A percentile compares a stretch with the other conserved stretches of the same genome.
These are phyloP conservation scores for Yponomeuta malinellus DNA, from an alignment of 2,888 invertebrate genomes.

Conservation along the genomic window DNA sequence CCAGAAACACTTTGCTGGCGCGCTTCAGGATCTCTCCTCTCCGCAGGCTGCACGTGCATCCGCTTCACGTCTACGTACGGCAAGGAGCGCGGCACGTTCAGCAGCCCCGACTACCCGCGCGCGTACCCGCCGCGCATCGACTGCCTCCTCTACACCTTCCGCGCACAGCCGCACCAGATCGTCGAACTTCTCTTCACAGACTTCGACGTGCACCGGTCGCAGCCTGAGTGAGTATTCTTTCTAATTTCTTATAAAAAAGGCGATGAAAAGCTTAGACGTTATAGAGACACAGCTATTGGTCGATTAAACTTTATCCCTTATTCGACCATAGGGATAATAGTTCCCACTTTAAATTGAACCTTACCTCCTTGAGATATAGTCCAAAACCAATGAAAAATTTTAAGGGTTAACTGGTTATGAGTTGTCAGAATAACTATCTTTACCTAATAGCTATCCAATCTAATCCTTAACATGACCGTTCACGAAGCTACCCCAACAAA, in stretches of 20 bases:
- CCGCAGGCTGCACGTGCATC: conserved; percentile 87
- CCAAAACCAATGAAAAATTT: too few species aligned
- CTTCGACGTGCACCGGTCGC: conserved; percentile 83
- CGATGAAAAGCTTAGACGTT: too few species aligned
- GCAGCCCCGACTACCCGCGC: conserved; percentile 88
- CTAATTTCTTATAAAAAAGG: background rate
- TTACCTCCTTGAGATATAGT: too few species aligned
- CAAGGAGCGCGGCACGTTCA: conserved; percentile 86
- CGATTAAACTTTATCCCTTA: too few species aligned
- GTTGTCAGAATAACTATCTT: too few species aligned
- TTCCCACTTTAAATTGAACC: too few species aligned
- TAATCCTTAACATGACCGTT: too few species aligned
- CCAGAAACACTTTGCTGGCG: background rate
- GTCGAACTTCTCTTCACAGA: conserved; percentile 88
- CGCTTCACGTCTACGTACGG: conserved; percentile 87
- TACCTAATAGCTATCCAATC: too few species aligned
- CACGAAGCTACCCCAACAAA: too few species aligned
- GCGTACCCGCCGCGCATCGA: conserved; percentile 83
- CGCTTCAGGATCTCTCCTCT: background rate
- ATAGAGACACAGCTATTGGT: too few species aligned
- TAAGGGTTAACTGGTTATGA: too few species aligned
- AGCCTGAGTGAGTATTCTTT: conserved; percentile 78
- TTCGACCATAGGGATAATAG: too few species aligned
- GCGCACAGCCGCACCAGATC: conserved; percentile 85
- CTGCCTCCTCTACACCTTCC: conserved; percentile 90